Conservation (phyloP, 1,140 invertebrate species). For the Ostrea denselamellosa region DNA sequence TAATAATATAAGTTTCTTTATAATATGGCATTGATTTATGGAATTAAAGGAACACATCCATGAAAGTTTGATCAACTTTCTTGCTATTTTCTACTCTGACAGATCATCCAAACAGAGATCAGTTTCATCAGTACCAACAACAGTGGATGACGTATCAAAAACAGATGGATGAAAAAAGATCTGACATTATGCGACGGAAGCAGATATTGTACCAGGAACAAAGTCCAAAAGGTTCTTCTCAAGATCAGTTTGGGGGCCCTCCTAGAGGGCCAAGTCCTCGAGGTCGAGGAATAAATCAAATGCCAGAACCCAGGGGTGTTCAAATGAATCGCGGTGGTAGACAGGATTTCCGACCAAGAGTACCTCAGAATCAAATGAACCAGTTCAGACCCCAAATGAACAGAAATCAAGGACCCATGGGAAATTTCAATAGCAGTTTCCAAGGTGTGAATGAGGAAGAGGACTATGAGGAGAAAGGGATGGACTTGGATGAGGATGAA, state of each 20-base stretch:
- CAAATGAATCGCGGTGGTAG: slow-evolving; percentile 36
- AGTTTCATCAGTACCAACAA: slow-evolving; percentile 77
- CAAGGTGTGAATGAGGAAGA: slow-evolving; percentile 41
- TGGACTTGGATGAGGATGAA: slow-evolving; percentile 56
- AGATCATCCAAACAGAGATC: slow-evolving; percentile 79
- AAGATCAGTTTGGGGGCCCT: slow-evolving; percentile 19
- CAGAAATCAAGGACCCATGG: slow-evolving; percentile 7
- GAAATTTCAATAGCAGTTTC: slow-evolving; percentile 16
- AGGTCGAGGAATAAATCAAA: slow-evolving; percentile 37
- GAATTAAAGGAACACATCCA: no score
- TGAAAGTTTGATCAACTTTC: not conserved
- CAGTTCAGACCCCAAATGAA: slow-evolving; percentile 6
- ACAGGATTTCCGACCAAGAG: slow-evolving; percentile 49
- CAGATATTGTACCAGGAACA: slow-evolving; percentile 52
- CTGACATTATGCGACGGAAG: slow-evolving; percentile 66
- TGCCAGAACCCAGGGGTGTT: slow-evolving; percentile 53
- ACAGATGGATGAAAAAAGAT: slow-evolving; percentile 74
- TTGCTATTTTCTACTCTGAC: slow-evolving; percentile 44
- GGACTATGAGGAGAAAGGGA: slow-evolving; percentile 55
- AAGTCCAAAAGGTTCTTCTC: slow-evolving; percentile 36
- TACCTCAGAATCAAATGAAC: slow-evolving; percentile 11
- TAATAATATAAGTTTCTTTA: no score
- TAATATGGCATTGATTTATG: no score
- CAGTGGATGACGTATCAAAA: slow-evolving; percentile 78
- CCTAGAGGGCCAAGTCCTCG: slow-evolving; percentile 19